Evolutionary conservation across 2,113 vertebrate genomes (phyloP).

Genomic region (Plecturocebus donacophilus): DNA sequence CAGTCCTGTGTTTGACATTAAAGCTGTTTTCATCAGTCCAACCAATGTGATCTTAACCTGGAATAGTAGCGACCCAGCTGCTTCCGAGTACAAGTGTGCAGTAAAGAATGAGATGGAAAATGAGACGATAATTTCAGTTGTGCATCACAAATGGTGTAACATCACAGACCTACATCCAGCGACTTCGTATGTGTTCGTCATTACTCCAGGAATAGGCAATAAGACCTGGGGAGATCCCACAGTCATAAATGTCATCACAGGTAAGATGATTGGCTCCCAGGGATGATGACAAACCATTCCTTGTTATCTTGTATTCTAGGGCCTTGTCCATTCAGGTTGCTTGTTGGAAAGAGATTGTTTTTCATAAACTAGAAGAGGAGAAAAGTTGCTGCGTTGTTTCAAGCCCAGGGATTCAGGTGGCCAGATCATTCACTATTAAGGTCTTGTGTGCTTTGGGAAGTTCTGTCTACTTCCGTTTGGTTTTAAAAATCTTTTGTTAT

Average conservation of each 20-base stretch:
- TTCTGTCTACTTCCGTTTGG: background rate
- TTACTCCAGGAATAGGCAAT: background rate
- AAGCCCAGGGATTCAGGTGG: background rate
- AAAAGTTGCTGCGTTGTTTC: background rate
- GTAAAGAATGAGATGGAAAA: rapidly evolving
- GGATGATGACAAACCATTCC: rapidly evolving
- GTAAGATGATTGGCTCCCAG: background rate
- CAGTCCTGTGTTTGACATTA: background rate
- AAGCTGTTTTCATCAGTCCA: background rate
- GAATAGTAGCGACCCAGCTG: rapidly evolving
- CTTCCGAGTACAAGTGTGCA: rapidly evolving
- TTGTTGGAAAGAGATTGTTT: background rate
- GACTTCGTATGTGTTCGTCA: background rate
- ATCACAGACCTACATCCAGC: background rate
- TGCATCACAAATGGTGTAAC: rapidly evolving
- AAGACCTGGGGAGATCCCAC: rapidly evolving
- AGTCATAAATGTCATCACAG: background rate
- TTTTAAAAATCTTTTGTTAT: background rate
- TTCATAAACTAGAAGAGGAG: background rate
- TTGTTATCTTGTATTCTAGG: background rate
- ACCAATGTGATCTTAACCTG: background rate
- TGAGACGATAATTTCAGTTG: rapidly evolving
- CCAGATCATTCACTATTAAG: background rate
- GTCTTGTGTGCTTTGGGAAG: background rate
- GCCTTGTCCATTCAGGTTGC: background rate